Percentiles rank a stretch among this genome's conserved stretches.
These are phyloP conservation scores for Serrognathus titanus DNA, from an alignment of 2,888 invertebrate genomes.

Conservation along the genomic window DNA sequence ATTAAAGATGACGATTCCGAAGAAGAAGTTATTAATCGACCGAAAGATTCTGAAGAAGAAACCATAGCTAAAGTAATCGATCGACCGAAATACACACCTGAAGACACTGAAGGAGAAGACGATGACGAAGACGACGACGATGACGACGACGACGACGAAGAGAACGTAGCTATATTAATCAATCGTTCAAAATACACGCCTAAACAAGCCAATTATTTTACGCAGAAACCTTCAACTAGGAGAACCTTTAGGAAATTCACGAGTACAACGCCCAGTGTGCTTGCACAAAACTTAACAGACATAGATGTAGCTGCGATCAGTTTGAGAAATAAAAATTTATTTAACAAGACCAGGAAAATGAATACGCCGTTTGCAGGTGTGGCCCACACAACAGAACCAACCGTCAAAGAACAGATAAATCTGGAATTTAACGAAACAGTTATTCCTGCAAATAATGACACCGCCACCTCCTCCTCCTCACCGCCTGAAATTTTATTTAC, in stretches of 20 bases:
- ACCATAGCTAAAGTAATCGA: too few relatives aligned
- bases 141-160: slow-evolving; percentile 26
- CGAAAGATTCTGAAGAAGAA: neutral
- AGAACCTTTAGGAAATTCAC: slow-evolving; percentile 9
- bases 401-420: neutral
- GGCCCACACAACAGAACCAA: slow-evolving; percentile 14
- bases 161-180: slow-evolving; percentile 27
- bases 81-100: neutral
- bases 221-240: slow-evolving; percentile 12
- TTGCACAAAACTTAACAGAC: slow-evolving; percentile 34
- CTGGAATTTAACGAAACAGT: neutral
- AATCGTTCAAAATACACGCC: slow-evolving; percentile 26
- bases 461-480: too few relatives aligned
- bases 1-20: too few relatives aligned
- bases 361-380: slow-evolving; percentile 34
- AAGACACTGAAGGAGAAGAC: slow-evolving; percentile 6
- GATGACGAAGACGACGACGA: slow-evolving; percentile 17
- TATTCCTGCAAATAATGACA: neutral
- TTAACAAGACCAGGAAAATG: slow-evolving; percentile 45
- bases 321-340: slow-evolving; percentile 55
- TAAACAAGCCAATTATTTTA: neutral
- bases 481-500: too few relatives aligned
- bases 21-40: too few relatives aligned
- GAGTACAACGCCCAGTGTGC: slow-evolving; percentile 4
- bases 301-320: slow-evolving; percentile 53